phyloP scores from a whole-genome alignment of 2,797 vertebrate species.

The Chloroceryle inda region DNA sequence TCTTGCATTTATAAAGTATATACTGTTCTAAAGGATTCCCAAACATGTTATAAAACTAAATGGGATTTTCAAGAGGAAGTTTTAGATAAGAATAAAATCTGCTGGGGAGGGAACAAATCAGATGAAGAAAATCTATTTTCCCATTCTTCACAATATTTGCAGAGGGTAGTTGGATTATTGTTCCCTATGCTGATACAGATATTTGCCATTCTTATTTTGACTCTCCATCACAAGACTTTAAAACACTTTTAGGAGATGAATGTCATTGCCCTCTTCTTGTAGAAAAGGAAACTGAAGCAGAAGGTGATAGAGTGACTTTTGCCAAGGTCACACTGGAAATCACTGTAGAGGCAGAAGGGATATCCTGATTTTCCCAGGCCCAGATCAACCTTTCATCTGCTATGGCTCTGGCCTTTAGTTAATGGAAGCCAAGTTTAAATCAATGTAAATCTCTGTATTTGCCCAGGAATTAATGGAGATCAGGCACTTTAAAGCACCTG shows the following conservation, averaged over 20 bases:
- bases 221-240: background rate
- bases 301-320: background rate
- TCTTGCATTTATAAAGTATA: background rate
- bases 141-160: background rate
- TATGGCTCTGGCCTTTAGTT: background rate
- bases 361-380: background rate
- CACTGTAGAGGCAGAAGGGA: background rate
- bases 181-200: background rate
- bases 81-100: conserved; percentile 54
- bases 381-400: background rate
- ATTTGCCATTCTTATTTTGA: background rate
- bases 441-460: background rate
- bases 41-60: conserved; percentile 48
- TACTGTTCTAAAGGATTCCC: conserved; percentile 37
- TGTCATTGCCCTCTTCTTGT: background rate
- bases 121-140: background rate
- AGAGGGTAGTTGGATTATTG: background rate
- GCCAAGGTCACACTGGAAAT: background rate
- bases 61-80: conserved; percentile 29
- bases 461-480: background rate
- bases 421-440: background rate
- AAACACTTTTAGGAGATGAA: background rate
- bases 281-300: background rate
- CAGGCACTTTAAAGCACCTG: background rate
- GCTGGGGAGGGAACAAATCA: background rate